phyloP scores from a whole-genome alignment of 2,113 vertebrate genomes.

The Sula dactylatra region DNA sequence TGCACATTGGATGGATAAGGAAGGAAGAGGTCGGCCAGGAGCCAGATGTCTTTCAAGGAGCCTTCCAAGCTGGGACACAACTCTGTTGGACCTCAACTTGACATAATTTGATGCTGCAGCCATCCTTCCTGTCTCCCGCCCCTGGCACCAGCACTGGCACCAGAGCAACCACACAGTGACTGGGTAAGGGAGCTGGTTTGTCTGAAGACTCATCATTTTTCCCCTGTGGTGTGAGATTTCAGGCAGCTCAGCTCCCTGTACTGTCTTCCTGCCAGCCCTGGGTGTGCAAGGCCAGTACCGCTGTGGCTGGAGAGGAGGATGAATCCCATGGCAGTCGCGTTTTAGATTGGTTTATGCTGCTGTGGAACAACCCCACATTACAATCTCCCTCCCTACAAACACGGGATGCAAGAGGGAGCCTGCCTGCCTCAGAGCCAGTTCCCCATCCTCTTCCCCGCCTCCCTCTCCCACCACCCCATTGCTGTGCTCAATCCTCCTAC shows the following conservation, averaged over 20 bases:
- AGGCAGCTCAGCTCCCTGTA: not conserved
- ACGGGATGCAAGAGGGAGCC: not conserved
- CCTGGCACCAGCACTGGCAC: not conserved
- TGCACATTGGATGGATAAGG: not conserved
- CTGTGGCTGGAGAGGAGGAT: not conserved
- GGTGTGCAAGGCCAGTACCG: not conserved
- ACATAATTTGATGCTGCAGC: not conserved
- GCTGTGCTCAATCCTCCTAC: rapidly evolving
- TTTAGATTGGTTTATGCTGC: not conserved
- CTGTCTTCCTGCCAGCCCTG: not conserved
- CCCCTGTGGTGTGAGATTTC: not conserved
- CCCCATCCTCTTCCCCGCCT: not conserved
- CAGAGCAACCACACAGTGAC: not conserved
- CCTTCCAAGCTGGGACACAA: not conserved
- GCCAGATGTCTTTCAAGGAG: not conserved
- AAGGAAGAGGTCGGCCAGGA: not conserved
- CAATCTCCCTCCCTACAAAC: not conserved
- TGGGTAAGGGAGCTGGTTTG: not conserved
- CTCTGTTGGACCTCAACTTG: not conserved
- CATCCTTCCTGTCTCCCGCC: not conserved
- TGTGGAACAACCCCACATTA: not conserved
- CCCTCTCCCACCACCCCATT: not conserved
- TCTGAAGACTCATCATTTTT: not conserved
- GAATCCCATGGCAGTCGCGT: not conserved
- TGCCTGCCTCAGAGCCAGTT: not conserved